Percentiles rank a stretch among this genome's conserved stretches.
Conservation (phyloP, 2,888 invertebrate genomes). For the Drosophila colorata region DNA sequence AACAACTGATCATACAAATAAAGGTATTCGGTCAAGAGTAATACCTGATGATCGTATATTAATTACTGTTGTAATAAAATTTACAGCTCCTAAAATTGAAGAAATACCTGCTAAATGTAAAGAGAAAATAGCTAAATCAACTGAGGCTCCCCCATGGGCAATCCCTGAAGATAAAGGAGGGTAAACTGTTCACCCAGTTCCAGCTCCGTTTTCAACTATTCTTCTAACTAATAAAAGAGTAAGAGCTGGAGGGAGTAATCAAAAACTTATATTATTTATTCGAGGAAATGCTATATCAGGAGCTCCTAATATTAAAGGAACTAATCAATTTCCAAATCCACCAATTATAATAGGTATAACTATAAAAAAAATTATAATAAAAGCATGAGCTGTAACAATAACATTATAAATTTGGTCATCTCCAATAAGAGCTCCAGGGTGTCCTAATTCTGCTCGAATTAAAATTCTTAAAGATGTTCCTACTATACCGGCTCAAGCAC, state of each 20-base stretch:
- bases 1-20: slow-evolving; percentile 91
- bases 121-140: slow-evolving; percentile 92
- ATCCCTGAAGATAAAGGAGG: slow-evolving; percentile 86
- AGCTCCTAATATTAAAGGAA: slow-evolving; percentile 91
- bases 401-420: slow-evolving; percentile 92
- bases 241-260: slow-evolving; percentile 88
- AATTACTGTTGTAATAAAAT: slow-evolving; percentile 92
- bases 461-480: slow-evolving; percentile 81
- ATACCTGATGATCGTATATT: slow-evolving; percentile 86
- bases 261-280: slow-evolving; percentile 94
- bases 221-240: slow-evolving; percentile 80
- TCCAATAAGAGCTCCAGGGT: slow-evolving; percentile 88
- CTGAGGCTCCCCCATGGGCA: slow-evolving; percentile 89
- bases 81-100: slow-evolving; percentile 91
- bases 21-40: slow-evolving; percentile 88
- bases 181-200: slow-evolving; percentile 91
- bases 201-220: too few relatives aligned
- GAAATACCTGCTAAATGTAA: slow-evolving; percentile 91
- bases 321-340: slow-evolving; percentile 93
- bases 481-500: slow-evolving; percentile 57
- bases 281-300: slow-evolving; percentile 93
- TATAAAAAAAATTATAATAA: slow-evolving; percentile 90
- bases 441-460: slow-evolving; percentile 53
- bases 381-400: slow-evolving; percentile 92
- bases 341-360: slow-evolving; percentile 91